Percentiles rank a stretch among this genome's conserved stretches.
These are phyloP conservation scores for Lasiurus borealis DNA, from an alignment of 2,113 vertebrate genomes.

Conservation along the genomic window DNA sequence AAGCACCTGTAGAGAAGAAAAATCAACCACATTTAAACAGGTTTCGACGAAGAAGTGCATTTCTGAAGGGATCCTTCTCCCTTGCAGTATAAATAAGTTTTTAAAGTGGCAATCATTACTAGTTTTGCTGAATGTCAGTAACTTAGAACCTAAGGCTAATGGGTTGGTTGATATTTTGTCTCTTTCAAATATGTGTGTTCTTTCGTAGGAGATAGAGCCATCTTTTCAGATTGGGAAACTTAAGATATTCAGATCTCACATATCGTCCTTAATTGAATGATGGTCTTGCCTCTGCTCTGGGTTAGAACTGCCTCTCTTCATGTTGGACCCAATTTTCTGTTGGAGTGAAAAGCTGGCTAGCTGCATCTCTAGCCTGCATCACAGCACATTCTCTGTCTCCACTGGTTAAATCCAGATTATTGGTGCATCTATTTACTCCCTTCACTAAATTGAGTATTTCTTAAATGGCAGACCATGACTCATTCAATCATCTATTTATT, in stretches of 20 bases:
- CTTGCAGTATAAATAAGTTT: neutral
- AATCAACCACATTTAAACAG: neutral
- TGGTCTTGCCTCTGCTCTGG: neutral
- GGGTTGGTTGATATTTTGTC: neutral
- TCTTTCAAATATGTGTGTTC: neutral
- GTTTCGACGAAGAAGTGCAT: constrained; percentile 3
- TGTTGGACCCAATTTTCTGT: fast-evolving
- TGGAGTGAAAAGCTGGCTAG: neutral
- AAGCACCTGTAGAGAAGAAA: neutral
- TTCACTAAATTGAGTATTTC: neutral
- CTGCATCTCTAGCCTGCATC: fast-evolving
- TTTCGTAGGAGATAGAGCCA: neutral
- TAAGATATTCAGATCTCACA: neutral
- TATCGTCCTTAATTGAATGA: too few relatives aligned
- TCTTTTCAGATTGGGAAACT: neutral
- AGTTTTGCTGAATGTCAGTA: neutral
- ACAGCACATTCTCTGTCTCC: neutral
- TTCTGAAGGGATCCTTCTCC: neutral
- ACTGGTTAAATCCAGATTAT: neutral
- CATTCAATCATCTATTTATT: neutral
- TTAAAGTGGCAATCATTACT: constrained; percentile 1
- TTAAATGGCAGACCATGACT: neutral
- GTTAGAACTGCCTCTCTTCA: neutral
- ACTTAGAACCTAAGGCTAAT: neutral
- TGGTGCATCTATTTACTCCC: neutral